Percentiles rank a stretch among this genome's conserved stretches.
Evolutionary conservation across 2,113 vertebrate genomes (phyloP).

Genomic region (Oreochromis tanganicae): DNA sequence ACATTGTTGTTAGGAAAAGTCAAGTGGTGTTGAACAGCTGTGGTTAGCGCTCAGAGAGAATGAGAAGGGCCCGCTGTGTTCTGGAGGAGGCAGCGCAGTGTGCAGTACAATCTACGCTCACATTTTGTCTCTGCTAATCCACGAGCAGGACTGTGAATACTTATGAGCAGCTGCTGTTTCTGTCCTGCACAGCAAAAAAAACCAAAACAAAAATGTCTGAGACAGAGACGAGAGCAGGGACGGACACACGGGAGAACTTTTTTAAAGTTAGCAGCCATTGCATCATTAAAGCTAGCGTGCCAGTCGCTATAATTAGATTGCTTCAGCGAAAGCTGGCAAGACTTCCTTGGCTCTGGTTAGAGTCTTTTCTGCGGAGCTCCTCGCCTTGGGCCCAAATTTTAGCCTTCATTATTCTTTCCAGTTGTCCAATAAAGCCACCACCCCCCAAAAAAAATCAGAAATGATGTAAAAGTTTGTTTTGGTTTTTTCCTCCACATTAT

Average conservation of each 20-base stretch:
- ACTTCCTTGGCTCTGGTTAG: constrained; percentile 12
- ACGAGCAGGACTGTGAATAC: constrained; percentile 46
- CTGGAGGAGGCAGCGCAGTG: constrained; percentile 24
- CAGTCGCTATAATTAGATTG: constrained; percentile 56
- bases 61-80: constrained; percentile 38
- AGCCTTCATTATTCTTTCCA: constrained; percentile 2
- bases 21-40: constrained; percentile 67
- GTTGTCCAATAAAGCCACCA: not conserved
- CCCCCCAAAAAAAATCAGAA: not conserved
- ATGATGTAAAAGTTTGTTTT: not conserved
- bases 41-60: constrained; percentile 26
- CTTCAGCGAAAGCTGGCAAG: constrained; percentile 24
- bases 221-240: not conserved
- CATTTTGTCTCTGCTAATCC: constrained; percentile 48
- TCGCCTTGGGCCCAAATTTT: not conserved
- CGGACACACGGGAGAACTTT: not conserved
- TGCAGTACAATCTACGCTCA: constrained; percentile 16
- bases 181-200: constrained; percentile 4
- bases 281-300: constrained; percentile 50
- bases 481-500: not conserved
- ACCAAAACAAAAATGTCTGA: not conserved
- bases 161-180: constrained; percentile 60
- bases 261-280: constrained; percentile 29
- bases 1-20: constrained; percentile 56
- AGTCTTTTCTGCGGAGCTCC: not conserved